These are phyloP conservation scores for Tragelaphus oryx DNA, from an alignment of 2,797 vertebrate species.

Conservation along the genomic window DNA sequence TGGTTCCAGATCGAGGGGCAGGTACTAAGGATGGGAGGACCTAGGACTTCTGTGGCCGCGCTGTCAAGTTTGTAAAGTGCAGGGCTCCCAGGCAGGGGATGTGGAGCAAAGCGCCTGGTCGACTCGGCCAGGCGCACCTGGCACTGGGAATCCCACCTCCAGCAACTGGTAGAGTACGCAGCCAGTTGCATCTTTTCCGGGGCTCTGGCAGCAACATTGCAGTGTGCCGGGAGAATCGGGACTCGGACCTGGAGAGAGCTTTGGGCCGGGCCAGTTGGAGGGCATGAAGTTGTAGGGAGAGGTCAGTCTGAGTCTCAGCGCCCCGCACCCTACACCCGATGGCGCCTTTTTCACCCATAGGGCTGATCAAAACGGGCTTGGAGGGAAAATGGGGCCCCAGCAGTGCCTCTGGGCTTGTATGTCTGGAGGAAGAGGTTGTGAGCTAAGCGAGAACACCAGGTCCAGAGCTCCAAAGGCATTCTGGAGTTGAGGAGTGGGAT, in stretches of 20 bases:
- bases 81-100: background rate
- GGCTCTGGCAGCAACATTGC: background rate
- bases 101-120: background rate
- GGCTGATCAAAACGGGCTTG: background rate
- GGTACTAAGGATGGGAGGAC: slow-evolving; percentile 7
- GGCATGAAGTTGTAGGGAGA: slow-evolving; percentile 59
- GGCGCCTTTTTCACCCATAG: slow-evolving; percentile 8
- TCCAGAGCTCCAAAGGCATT: background rate
- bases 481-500: slow-evolving; percentile 26
- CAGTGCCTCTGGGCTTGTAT: background rate
- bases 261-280: background rate
- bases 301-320: slow-evolving; percentile 22
- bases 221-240: background rate
- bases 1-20: slow-evolving; percentile 50
- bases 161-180: slow-evolving; percentile 34
- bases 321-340: background rate
- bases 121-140: background rate
- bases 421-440: slow-evolving; percentile 17
- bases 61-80: slow-evolving; percentile 62
- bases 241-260: background rate
- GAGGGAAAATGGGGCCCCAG: background rate
- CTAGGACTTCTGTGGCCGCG: background rate
- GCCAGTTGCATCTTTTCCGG: background rate
- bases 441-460: background rate
- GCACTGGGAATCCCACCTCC: slow-evolving; percentile 64